phyloP scores from a whole-genome alignment of 1,140 invertebrate species.

The Bombyx mandarina region DNA sequence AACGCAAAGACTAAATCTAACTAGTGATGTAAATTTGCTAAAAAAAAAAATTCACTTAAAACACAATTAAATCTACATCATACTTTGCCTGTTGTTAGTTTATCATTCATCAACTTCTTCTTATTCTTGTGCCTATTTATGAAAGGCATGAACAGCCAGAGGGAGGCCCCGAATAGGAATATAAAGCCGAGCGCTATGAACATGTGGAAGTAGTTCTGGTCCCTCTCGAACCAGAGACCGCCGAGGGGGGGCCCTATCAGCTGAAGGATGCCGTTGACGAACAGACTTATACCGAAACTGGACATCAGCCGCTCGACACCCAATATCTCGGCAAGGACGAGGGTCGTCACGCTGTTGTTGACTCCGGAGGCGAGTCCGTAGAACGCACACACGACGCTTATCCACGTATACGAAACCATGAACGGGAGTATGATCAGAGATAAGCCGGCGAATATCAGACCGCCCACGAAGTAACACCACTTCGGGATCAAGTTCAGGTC shows the following conservation, averaged over 20 bases:
- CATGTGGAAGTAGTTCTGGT: conserved; percentile 77
- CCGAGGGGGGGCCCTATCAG: conserved; percentile 84
- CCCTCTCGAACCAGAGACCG: conserved; percentile 76
- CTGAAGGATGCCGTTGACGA: conserved; percentile 86
- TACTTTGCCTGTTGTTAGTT: background rate
- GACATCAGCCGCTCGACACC: conserved; percentile 85
- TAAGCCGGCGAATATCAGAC: conserved; percentile 81
- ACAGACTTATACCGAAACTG: conserved; percentile 87
- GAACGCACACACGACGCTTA: conserved; percentile 79
- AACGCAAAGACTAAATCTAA: too few relatives aligned
- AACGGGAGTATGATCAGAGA: conserved; percentile 79
- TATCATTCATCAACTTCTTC: conserved; percentile 19
- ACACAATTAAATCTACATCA: background rate
- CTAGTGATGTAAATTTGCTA: too few relatives aligned
- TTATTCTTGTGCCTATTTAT: conserved; percentile 70
- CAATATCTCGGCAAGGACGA: conserved; percentile 88
- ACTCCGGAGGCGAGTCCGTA: conserved; percentile 86
- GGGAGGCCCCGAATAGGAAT: conserved; percentile 77
- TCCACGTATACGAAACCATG: conserved; percentile 67
- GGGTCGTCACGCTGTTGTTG: conserved; percentile 87
- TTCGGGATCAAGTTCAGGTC: conserved; percentile 83
- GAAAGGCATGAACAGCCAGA: conserved; percentile 84
- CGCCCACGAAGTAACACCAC: conserved; percentile 84
- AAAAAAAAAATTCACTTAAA: too few relatives aligned
- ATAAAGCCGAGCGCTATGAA: conserved; percentile 82